Percentiles rank a stretch among this genome's conserved stretches.
These are phyloP conservation scores for Calameuta idolon DNA, from an alignment of 2,888 invertebrate genomes.

Conservation along the genomic window DNA sequence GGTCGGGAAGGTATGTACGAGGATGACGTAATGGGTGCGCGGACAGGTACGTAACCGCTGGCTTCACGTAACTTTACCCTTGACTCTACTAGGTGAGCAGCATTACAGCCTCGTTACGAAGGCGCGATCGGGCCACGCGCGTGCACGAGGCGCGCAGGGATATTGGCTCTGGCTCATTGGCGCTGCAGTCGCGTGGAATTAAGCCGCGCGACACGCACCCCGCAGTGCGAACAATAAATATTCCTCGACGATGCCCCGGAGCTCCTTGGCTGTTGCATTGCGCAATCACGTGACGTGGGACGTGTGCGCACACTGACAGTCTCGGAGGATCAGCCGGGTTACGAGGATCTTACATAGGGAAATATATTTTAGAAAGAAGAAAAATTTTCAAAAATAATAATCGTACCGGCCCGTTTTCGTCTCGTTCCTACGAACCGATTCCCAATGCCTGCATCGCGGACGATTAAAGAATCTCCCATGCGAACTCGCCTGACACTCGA, in stretches of 20 bases:
- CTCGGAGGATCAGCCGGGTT: no score
- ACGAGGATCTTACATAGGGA: neutral
- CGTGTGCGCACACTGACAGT: neutral
- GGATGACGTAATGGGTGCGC: conserved; percentile 41
- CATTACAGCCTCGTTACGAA: neutral
- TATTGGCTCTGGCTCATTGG: no score
- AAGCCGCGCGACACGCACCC: neutral
- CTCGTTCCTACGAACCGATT: neutral
- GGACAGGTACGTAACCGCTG: conserved; percentile 44
- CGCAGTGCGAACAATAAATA: conserved; percentile 6
- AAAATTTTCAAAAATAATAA: neutral
- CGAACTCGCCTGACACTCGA: neutral
- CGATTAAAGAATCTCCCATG: neutral
- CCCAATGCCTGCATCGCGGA: neutral
- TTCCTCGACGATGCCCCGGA: conserved; percentile 5
- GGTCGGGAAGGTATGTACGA: conserved; percentile 22
- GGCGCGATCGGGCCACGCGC: neutral
- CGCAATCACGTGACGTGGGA: neutral
- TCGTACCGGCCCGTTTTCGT: neutral
- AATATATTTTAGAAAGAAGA: no score
- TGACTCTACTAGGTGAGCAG: conserved; percentile 48
- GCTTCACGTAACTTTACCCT: conserved; percentile 60
- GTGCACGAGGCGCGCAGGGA: neutral
- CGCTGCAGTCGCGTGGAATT: neutral
- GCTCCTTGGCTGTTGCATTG: neutral